Conservation (phyloP, 2,888 invertebrate species). For the Yponomeuta plumbellus region DNA sequence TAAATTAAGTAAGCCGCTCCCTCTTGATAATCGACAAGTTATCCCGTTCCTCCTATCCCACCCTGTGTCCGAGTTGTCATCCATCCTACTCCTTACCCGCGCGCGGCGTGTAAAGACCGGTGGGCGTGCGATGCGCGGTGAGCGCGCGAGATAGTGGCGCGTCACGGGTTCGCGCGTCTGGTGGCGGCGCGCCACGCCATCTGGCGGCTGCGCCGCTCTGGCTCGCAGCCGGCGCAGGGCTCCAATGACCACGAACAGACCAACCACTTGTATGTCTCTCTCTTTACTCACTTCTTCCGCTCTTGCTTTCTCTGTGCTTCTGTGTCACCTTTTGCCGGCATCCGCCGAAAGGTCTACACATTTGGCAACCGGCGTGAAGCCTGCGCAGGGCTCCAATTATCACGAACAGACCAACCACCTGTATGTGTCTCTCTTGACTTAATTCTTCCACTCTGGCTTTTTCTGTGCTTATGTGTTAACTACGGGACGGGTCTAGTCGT, state of each 20-base stretch:
- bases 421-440: slow-evolving; percentile 57
- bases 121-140: slow-evolving; percentile 28
- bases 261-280: slow-evolving; percentile 74
- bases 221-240: slow-evolving; percentile 70
- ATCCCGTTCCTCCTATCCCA: slow-evolving; percentile 18
- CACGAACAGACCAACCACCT: slow-evolving; percentile 73
- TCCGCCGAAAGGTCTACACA: neutral
- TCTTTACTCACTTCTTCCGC: slow-evolving; percentile 46
- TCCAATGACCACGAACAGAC: slow-evolving; percentile 73
- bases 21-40: slow-evolving; percentile 24
- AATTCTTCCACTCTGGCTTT: slow-evolving; percentile 40
- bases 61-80: slow-evolving; percentile 14
- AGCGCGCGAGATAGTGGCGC: slow-evolving; percentile 77
- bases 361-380: slow-evolving; percentile 58
- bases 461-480: slow-evolving; percentile 22
- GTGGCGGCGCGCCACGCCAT: slow-evolving; percentile 84
- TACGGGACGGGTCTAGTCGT: neutral
- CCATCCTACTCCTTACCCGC: slow-evolving; percentile 21
- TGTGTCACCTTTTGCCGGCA: slow-evolving; percentile 22
- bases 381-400: slow-evolving; percentile 68
- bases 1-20: slow-evolving; percentile 48
- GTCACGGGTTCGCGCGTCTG: slow-evolving; percentile 82
- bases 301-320: slow-evolving; percentile 30
- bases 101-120: slow-evolving; percentile 16
- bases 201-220: slow-evolving; percentile 80